Conservation (phyloP, 2,797 vertebrate genomes). For the Ispidina picta region DNA sequence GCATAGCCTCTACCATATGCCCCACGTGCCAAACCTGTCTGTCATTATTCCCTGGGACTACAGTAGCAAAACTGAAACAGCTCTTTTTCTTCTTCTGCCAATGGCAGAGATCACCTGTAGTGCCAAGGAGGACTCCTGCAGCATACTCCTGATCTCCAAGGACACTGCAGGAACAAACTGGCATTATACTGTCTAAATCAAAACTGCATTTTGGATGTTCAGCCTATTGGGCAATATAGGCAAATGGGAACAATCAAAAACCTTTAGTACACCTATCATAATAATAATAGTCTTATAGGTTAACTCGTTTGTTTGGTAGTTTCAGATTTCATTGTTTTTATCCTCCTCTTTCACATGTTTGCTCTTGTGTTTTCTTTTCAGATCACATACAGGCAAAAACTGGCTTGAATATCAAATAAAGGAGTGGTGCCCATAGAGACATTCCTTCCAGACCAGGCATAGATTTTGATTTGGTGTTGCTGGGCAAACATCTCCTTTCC, state of each 20-base stretch:
- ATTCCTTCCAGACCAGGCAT: conserved; percentile 18
- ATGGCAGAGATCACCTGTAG: background rate
- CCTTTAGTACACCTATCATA: background rate
- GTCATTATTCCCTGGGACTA: background rate
- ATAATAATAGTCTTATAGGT: background rate
- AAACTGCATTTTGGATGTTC: background rate
- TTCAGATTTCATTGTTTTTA: background rate
- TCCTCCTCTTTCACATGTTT: conserved; percentile 38
- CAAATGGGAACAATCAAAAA: background rate
- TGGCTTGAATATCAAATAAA: conserved; percentile 34
- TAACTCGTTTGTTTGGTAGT: background rate
- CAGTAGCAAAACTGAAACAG: background rate
- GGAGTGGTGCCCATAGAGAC: conserved; percentile 21
- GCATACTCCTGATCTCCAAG: background rate
- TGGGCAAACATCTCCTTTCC: conserved; percentile 28
- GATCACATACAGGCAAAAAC: conserved; percentile 30
- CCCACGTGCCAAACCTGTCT: background rate
- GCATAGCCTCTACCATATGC: background rate
- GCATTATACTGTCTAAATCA: background rate
- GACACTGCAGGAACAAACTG: background rate
- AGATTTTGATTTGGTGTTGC: conserved; percentile 24
- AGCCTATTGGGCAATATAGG: background rate
- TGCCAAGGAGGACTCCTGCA: background rate
- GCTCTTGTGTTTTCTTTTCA: conserved; percentile 56
- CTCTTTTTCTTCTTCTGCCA: background rate